phyloP scores from a whole-genome alignment of 2,888 invertebrate species.

The Ophion ventricosus region DNA sequence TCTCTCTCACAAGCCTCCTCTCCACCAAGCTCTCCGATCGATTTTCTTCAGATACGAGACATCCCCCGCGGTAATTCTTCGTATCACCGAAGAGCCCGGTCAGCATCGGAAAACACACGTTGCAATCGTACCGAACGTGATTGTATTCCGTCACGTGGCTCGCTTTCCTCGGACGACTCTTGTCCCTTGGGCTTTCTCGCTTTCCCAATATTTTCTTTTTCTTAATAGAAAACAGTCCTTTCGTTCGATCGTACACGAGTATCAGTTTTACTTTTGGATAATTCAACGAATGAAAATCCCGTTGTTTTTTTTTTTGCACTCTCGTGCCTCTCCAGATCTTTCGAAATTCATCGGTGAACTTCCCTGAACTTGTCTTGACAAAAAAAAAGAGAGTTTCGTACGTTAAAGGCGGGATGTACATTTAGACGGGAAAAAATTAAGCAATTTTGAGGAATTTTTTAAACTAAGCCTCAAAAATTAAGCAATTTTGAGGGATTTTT shows the following conservation, averaged over 20 bases:
- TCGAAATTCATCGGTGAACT: no score
- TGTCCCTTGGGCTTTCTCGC: constrained; percentile 1
- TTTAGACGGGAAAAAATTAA: no score
- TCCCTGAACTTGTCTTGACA: no score
- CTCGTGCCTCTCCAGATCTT: no score
- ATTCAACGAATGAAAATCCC: background rate
- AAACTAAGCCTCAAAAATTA: no score
- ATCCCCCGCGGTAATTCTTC: constrained; percentile 27
- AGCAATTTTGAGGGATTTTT: no score
- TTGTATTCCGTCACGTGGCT: constrained; percentile 21
- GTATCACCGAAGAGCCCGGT: constrained; percentile 31
- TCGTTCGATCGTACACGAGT: background rate
- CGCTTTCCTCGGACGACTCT: background rate
- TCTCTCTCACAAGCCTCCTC: constrained; percentile 24
- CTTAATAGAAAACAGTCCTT: constrained; percentile 14
- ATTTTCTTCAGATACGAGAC: constrained; percentile 55
- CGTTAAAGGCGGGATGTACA: no score
- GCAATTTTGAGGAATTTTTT: no score
- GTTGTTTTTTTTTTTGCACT: background rate
- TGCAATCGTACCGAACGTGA: constrained; percentile 39
- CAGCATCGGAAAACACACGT: constrained; percentile 38
- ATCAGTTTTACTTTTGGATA: background rate
- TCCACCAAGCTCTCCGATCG: constrained; percentile 33
- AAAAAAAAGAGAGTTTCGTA: no score
- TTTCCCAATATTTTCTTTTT: constrained; percentile 3